Conservation (phyloP, 2,797 vertebrate genomes). For the Mus caroli region DNA sequence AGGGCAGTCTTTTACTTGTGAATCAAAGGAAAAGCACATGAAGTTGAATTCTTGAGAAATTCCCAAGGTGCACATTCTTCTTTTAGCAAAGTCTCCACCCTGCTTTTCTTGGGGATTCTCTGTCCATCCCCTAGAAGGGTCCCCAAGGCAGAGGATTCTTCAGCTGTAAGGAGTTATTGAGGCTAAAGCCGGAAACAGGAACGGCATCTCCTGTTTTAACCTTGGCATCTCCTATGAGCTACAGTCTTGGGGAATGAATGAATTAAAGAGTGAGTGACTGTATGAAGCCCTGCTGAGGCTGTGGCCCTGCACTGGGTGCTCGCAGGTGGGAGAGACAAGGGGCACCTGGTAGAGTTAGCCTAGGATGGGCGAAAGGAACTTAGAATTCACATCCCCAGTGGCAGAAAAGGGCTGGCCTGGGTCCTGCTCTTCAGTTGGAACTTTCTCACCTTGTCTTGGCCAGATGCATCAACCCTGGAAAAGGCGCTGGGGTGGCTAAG, state of each 20-base stretch:
- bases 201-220: background rate
- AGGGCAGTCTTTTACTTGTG: background rate
- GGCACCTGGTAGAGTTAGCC: background rate
- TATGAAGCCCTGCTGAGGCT: accelerated
- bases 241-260: background rate
- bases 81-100: background rate
- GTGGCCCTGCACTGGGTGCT: background rate
- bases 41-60: background rate
- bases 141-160: background rate
- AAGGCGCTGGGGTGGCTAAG: background rate
- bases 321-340: background rate
- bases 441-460: background rate
- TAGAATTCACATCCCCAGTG: background rate
- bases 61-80: background rate
- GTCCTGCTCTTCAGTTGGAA: background rate
- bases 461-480: background rate
- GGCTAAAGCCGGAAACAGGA: too few species aligned
- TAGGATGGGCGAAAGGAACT: too few species aligned
- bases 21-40: background rate
- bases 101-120: background rate
- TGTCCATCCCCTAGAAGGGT: background rate
- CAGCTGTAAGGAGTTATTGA: background rate
- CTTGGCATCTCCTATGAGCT: background rate
- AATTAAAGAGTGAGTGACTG: background rate
- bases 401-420: background rate